Evolutionary conservation across 2,888 invertebrate genomes (phyloP).

Genomic region (Drosophila monieri): DNA sequence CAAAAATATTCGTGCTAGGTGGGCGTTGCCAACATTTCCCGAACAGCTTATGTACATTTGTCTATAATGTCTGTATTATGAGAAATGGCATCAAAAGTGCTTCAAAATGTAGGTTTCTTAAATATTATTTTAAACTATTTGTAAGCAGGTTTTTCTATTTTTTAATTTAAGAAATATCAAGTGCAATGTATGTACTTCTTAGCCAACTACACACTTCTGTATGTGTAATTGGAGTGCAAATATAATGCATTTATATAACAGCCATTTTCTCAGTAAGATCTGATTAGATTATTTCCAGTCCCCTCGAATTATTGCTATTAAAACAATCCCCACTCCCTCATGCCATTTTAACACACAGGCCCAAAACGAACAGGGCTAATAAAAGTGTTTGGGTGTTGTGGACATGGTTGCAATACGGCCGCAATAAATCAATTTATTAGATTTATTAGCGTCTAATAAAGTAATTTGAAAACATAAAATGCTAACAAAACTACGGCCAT

Average conservation of each 20-base stretch:
- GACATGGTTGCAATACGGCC: conserved; percentile 8
- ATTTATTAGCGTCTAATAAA: conserved; percentile 72
- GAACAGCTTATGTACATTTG: conserved; percentile 26
- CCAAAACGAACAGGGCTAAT: conserved; percentile 19
- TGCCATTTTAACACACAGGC: conserved; percentile 2
- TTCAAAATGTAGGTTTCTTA: conserved; percentile 12
- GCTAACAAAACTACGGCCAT: conserved; percentile 42
- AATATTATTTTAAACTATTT: neutral
- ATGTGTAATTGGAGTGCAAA: neutral
- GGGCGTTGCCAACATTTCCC: conserved; percentile 59
- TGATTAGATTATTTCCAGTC: conserved; percentile 18
- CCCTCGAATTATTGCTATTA: neutral
- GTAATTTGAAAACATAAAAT: conserved; percentile 69
- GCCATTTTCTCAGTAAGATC: conserved; percentile 1
- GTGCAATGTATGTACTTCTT: neutral
- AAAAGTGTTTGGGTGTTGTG: conserved; percentile 19
- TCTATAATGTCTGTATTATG: conserved; percentile 15
- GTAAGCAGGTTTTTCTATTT: too few relatives aligned
- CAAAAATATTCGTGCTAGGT: conserved; percentile 28
- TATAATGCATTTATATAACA: neutral
- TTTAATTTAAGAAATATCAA: too few relatives aligned
- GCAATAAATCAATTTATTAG: conserved; percentile 73
- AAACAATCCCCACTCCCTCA: neutral
- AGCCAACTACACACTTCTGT: neutral
- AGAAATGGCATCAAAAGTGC: conserved; percentile 16